These are phyloP conservation scores for Crotalus horridus DNA, from an alignment of 2,113 vertebrate genomes.

Conservation along the genomic window DNA sequence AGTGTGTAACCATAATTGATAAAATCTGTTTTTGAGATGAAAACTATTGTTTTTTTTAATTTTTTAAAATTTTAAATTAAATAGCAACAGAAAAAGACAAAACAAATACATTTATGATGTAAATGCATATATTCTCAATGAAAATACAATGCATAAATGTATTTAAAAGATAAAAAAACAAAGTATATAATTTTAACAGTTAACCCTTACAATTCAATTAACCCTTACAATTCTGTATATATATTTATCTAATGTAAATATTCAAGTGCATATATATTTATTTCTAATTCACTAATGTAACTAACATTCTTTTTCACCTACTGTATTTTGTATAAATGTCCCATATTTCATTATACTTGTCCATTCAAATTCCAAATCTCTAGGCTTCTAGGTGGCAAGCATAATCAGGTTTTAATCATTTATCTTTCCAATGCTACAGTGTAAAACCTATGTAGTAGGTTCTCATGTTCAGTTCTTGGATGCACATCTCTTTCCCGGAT, in stretches of 20 bases:
- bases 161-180: neutral
- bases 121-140: neutral
- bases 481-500: neutral
- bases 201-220: neutral
- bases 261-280: neutral
- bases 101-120: neutral
- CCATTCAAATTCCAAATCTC: neutral
- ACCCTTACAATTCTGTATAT: neutral
- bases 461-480: neutral
- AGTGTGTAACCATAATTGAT: neutral
- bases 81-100: neutral
- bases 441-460: neutral
- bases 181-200: neutral
- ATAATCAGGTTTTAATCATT: neutral
- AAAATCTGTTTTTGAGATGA: neutral
- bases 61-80: neutral
- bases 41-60: neutral
- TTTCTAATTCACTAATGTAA: neutral
- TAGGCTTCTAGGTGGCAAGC: neutral
- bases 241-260: neutral
- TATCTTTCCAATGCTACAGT: neutral
- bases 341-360: neutral
- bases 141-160: neutral
- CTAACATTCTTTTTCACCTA: neutral
- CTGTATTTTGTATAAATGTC: neutral